Evolutionary conservation across 2,888 invertebrate genomes (phyloP).

Genomic region (Idaea dimidiata): DNA sequence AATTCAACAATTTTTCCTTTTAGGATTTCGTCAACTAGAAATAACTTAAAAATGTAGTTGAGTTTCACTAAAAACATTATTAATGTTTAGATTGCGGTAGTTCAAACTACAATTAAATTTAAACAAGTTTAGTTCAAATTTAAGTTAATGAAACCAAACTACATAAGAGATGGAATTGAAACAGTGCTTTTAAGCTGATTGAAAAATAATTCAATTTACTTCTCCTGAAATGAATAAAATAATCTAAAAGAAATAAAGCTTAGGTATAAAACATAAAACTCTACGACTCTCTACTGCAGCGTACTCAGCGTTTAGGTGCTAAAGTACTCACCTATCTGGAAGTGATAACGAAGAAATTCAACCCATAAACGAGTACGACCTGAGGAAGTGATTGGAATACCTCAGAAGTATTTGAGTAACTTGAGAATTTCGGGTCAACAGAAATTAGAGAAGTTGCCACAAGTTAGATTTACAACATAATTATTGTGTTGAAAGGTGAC

Average conservation of each 20-base stretch:
- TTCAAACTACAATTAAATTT: too few species aligned
- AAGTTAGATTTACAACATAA: background rate
- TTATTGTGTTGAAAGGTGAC: background rate
- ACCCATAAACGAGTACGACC: background rate
- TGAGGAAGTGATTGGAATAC: background rate
- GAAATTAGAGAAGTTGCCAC: background rate
- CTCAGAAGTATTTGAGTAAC: background rate
- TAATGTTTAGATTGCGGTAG: too few species aligned
- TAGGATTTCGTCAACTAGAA: too few species aligned
- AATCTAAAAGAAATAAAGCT: background rate
- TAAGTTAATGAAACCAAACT: too few species aligned
- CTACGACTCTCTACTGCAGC: background rate
- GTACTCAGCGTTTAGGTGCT: background rate
- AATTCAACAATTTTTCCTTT: background rate
- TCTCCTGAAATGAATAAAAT: background rate
- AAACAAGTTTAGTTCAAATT: too few species aligned
- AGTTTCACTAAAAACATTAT: too few species aligned
- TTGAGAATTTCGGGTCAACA: conserved; percentile 11
- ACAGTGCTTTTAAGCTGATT: background rate
- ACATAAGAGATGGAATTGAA: too few species aligned
- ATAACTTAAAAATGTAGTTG: too few species aligned
- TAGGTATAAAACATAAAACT: background rate
- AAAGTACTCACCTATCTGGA: background rate
- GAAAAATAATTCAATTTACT: background rate
- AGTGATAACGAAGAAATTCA: background rate